Percentiles rank a stretch among this genome's conserved stretches.
phyloP scores from a whole-genome alignment of 2,113 vertebrate species.

The Chloroceryle aenea region DNA sequence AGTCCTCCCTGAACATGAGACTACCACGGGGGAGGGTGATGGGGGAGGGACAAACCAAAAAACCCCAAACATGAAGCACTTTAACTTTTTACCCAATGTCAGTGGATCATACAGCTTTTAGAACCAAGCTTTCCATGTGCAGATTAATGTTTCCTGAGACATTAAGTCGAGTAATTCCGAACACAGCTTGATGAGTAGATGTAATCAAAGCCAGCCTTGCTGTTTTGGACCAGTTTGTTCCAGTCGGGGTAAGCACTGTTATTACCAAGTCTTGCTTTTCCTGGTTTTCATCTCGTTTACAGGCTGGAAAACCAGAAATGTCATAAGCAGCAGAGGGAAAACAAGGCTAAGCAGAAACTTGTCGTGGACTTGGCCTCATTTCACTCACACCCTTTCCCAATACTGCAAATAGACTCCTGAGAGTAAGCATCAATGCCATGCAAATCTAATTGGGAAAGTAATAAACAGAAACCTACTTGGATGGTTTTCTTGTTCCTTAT shows the following conservation, averaged over 20 bases:
- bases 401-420: conserved; percentile 50
- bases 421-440: conserved; percentile 53
- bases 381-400: conserved; percentile 54
- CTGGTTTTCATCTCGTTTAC: conserved; percentile 64
- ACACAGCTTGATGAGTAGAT: conserved; percentile 71
- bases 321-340: conserved; percentile 58
- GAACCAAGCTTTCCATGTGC: conserved; percentile 41
- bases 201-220: conserved; percentile 75
- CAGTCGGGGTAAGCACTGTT: conserved; percentile 47
- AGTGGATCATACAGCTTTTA: conserved; percentile 7
- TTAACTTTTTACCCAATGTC: neutral
- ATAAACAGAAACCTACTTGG: conserved; percentile 60
- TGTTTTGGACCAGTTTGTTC: conserved; percentile 71
- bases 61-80: neutral
- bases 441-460: conserved; percentile 74
- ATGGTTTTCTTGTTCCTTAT: conserved; percentile 49
- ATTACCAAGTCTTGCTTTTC: conserved; percentile 67
- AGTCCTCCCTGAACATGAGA: neutral
- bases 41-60: neutral
- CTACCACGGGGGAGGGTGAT: neutral
- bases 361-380: conserved; percentile 43
- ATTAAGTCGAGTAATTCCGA: conserved; percentile 70
- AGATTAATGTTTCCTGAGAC: conserved; percentile 71
- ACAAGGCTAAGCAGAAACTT: conserved; percentile 58
- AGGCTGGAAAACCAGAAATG: conserved; percentile 63